These are phyloP conservation scores for Mus musculus DNA, from an alignment of 2,113 vertebrate species.

Conservation along the genomic window DNA sequence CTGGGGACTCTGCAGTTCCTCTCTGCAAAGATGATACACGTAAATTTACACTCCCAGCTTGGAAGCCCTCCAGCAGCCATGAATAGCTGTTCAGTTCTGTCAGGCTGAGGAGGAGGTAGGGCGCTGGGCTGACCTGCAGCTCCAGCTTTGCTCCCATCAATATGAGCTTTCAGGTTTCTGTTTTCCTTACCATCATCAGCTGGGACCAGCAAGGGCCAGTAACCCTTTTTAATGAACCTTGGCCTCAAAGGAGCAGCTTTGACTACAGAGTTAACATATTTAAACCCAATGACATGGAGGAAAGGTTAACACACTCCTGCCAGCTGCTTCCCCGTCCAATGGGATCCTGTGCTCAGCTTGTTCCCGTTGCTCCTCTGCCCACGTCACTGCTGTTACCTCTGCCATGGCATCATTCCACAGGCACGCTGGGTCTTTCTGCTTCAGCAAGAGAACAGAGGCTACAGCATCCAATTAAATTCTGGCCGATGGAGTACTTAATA, in stretches of 20 bases:
- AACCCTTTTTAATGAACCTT: slow-evolving; percentile 88
- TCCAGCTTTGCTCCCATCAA: slow-evolving; percentile 88
- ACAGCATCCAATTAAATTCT: background rate
- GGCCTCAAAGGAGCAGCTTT: slow-evolving; percentile 77
- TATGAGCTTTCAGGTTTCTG: slow-evolving; percentile 90
- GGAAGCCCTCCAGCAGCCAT: slow-evolving; percentile 86
- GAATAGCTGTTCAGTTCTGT: slow-evolving; percentile 91
- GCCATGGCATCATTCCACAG: background rate
- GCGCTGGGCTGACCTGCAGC: slow-evolving; percentile 88
- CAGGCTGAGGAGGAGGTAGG: slow-evolving; percentile 84
- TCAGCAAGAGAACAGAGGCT: slow-evolving; percentile 35
- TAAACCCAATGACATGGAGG: slow-evolving; percentile 82
- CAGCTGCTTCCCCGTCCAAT: slow-evolving; percentile 60
- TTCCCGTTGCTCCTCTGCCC: background rate
- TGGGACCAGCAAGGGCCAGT: slow-evolving; percentile 88
- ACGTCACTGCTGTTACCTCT: background rate
- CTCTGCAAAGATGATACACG: slow-evolving; percentile 87
- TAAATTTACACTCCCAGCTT: slow-evolving; percentile 89
- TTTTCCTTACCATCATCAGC: slow-evolving; percentile 89
- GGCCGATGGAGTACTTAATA: background rate
- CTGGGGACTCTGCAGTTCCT: slow-evolving; percentile 84
- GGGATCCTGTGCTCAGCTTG: slow-evolving; percentile 63
- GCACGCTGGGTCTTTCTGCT: background rate
- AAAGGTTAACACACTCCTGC: slow-evolving; percentile 83
- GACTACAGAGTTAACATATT: slow-evolving; percentile 77